Percentiles rank a stretch among this genome's conserved stretches.
Conservation (phyloP, 2,888 invertebrate genomes). For the Troglohyphantes excavatus region DNA sequence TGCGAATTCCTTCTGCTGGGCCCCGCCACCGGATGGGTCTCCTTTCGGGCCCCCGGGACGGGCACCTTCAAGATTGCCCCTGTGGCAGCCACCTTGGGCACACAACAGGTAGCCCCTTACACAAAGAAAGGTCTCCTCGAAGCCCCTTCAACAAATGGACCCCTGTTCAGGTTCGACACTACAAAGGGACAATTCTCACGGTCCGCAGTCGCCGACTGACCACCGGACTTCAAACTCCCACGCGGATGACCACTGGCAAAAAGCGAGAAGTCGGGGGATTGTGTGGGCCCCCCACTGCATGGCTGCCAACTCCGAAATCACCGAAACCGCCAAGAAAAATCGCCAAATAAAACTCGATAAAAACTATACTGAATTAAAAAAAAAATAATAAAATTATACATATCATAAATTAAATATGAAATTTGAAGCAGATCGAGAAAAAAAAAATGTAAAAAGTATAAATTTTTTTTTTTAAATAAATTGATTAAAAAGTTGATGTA, state of each 20-base stretch:
- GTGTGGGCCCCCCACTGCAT: constrained; percentile 26
- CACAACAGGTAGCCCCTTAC: neutral
- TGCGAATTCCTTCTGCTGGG: constrained; percentile 56
- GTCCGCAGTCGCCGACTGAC: neutral
- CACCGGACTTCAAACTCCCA: neutral
- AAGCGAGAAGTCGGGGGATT: constrained; percentile 31
- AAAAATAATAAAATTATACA: no score
- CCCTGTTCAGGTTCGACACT: no score
- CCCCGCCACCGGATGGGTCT: constrained; percentile 56
- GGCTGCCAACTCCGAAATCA: neutral
- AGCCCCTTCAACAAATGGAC: neutral
- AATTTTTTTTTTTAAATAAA: no score
- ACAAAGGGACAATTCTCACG: neutral
- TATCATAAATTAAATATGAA: no score
- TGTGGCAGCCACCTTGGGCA: constrained; percentile 56
- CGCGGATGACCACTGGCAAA: constrained; percentile 37
- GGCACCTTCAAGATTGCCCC: constrained; percentile 62
- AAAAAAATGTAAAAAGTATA: no score
- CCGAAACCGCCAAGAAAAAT: no score
- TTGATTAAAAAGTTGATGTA: no score
- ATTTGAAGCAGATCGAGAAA: no score
- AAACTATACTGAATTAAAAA: no score
- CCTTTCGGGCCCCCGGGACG: constrained; percentile 56
- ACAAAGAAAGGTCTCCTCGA: neutral
- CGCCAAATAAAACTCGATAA: no score